These are phyloP conservation scores for Nudaria mundana DNA, from an alignment of 2,888 invertebrate genomes.

Conservation along the genomic window DNA sequence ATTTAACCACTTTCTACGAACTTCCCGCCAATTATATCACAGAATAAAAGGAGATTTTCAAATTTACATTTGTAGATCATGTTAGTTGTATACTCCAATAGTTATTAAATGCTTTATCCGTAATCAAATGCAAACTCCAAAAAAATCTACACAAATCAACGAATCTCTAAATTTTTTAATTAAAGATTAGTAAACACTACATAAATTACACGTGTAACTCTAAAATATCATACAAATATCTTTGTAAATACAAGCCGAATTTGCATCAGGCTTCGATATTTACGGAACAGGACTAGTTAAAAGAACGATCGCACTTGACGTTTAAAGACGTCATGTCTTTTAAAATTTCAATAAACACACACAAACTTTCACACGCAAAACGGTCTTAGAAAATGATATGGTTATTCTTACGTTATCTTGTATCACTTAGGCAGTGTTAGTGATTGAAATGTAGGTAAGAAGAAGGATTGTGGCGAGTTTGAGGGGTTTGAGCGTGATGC, in stretches of 20 bases:
- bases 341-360: slow-evolving; percentile 38
- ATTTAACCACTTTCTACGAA: slow-evolving; percentile 17
- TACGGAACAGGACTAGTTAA: slow-evolving; percentile 50
- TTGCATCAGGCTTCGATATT: slow-evolving; percentile 34
- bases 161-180: too few species aligned
- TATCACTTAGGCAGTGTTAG: slow-evolving; percentile 41
- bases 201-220: slow-evolving; percentile 3
- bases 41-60: not conserved
- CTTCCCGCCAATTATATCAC: slow-evolving; percentile 5
- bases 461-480: slow-evolving; percentile 33
- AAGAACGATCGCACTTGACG: slow-evolving; percentile 23
- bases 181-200: not conserved
- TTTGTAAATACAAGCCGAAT: slow-evolving; percentile 26
- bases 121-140: too few species aligned
- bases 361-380: slow-evolving; percentile 34
- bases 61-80: too few species aligned
- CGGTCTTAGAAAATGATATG: slow-evolving; percentile 54
- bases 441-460: slow-evolving; percentile 31
- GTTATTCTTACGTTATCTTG: slow-evolving; percentile 39
- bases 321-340: slow-evolving; percentile 39
- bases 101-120: too few species aligned
- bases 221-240: slow-evolving; percentile 26
- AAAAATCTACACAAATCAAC: too few species aligned
- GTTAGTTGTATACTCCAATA: too few species aligned
- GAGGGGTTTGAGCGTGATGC: slow-evolving; percentile 29